Evolutionary conservation across 2,888 invertebrate species (phyloP), one percentile per base, ranked within the genome.

Genomic region (Eretmocerus hayati): DNA sequence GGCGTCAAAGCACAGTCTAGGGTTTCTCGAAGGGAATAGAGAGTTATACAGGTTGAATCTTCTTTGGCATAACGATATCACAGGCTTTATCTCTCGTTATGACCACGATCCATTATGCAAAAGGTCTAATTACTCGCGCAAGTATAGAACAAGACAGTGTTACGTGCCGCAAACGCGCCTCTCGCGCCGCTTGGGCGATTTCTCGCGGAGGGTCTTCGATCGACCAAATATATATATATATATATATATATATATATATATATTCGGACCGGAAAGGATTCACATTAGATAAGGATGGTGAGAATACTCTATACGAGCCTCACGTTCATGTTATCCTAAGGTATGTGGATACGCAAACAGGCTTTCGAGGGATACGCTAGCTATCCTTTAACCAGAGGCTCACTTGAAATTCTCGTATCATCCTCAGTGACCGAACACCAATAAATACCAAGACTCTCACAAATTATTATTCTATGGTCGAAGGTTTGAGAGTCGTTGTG

Each of bases 61-160:
- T 52, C 45, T 48, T 39, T 52, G 52, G 48, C n/a, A 52, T 48
- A 48, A 52, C 48, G 48, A 48, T 52, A 52, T 52, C 48, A 48
- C 38, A 31, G 48, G 45, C 44, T 46, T 52, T 54, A 54, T 54
- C 54, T 50, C 48, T 52, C 47, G 48, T 52, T 46, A 52, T 52
- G 52, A 52, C 52, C 52, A 52, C 42, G 47, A 54, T 52, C 54
- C 52, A 54, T 54, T 54, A 54, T 54, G 50, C 52, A 52, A 52
- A 54, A 54, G 54, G 42, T 48, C 54, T 56, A 56, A 57, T 57
- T 52, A 56, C 55, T 48, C 51, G 47, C 42, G 46, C n/a, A n/a
- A 26, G 26, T 11, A 26, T n/a, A n/a, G n/a, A n/a, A 11, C 26
- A 11, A 26, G 26, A 26, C 26, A 26, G 11, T 26, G 26, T 6